Evolutionary conservation across 1,140 invertebrate species (phyloP).

Genomic region (Megalopta genalis): DNA sequence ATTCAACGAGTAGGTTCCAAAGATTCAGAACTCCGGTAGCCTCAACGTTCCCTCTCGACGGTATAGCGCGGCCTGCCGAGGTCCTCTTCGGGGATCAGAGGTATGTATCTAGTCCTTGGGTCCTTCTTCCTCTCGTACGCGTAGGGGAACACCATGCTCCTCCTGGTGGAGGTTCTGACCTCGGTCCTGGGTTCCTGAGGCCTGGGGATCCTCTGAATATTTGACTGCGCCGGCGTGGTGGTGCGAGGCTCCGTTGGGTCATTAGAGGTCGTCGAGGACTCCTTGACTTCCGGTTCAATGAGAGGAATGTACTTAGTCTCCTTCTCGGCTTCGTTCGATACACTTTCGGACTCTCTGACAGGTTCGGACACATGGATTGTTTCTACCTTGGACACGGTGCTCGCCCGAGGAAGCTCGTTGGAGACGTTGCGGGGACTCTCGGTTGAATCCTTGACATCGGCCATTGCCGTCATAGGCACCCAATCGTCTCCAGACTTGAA

Average conservation of each 20-base stretch:
- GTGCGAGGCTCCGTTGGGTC: constrained; percentile 21
- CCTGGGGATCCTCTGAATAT: constrained; percentile 74
- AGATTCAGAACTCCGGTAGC: too few relatives aligned
- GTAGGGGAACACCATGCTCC: constrained; percentile 74
- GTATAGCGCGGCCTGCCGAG: constrained; percentile 44
- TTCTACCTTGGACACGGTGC: neutral
- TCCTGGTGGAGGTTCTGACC: constrained; percentile 37
- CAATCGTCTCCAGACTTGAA: constrained; percentile 67
- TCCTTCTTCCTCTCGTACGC: constrained; percentile 75
- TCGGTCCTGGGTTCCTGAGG: neutral
- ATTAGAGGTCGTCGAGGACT: constrained; percentile 11
- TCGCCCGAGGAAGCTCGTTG: neutral
- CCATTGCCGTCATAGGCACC: constrained; percentile 62
- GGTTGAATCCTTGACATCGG: neutral
- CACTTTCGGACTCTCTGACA: constrained; percentile 3
- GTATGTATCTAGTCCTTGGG: constrained; percentile 77
- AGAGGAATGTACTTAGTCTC: constrained; percentile 73
- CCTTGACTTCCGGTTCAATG: constrained; percentile 47
- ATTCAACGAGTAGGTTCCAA: neutral
- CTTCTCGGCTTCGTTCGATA: constrained; percentile 38
- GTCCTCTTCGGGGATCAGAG: constrained; percentile 75
- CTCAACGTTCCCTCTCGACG: constrained; percentile 59
- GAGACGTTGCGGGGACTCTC: neutral
- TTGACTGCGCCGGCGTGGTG: constrained; percentile 56
- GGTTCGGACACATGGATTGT: too few relatives aligned